Conservation (phyloP, 2,888 invertebrate genomes). For the Tortrix viridana region DNA sequence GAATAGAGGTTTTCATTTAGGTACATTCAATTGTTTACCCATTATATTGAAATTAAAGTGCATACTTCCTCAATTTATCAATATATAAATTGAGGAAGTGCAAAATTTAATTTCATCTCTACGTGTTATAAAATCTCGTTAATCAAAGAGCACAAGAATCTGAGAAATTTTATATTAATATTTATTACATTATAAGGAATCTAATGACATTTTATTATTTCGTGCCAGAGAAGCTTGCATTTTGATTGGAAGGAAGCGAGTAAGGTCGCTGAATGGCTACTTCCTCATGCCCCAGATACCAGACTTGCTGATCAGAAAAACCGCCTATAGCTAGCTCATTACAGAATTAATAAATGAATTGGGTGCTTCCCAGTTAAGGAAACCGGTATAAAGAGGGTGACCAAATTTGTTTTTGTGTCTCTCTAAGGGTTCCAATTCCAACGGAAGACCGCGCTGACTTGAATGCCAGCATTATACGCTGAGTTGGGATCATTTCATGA, state of each 20-base stretch:
- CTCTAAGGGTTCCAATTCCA: too few species aligned
- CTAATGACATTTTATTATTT: constrained; percentile 5
- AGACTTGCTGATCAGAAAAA: constrained; percentile 33
- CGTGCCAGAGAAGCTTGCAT: constrained; percentile 26
- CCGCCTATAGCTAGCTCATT: constrained; percentile 14
- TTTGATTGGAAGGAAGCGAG: constrained; percentile 48
- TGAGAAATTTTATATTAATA: not conserved
- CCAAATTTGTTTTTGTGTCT: too few species aligned
- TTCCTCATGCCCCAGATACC: constrained; percentile 53
- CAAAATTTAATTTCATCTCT: too few species aligned
- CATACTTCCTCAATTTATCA: too few species aligned
- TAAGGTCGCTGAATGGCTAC: constrained; percentile 48
- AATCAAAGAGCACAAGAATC: not conserved
- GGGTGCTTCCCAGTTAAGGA: constrained; percentile 7
- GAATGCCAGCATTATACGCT: too few species aligned
- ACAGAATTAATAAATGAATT: constrained; percentile 8
- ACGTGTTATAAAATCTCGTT: too few species aligned
- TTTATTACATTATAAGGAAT: constrained; percentile 3
- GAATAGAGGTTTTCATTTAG: too few species aligned
- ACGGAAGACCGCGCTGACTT: too few species aligned
- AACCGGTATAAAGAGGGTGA: not conserved
- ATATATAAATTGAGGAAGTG: too few species aligned
- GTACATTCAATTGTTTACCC: too few species aligned
- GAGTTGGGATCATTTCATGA: too few species aligned
- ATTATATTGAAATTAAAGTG: too few species aligned